Conservation (phyloP, 2,888 invertebrate species). For the Molanna angustata region DNA sequence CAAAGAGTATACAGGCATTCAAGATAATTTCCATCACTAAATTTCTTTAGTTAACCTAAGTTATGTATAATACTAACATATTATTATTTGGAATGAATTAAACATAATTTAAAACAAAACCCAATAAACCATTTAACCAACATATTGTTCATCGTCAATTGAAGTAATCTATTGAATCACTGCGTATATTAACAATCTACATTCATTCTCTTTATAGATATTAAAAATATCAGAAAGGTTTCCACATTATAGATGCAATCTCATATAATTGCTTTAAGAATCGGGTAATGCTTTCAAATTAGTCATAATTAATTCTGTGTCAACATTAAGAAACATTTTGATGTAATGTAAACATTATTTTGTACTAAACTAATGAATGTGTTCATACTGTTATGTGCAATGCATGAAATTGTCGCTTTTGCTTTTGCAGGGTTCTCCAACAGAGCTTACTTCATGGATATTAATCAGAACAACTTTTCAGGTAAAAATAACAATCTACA, state of each 20-base stretch:
- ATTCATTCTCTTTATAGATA: neutral
- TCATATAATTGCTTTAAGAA: neutral
- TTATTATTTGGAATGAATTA: too few species aligned
- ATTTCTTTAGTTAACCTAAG: too few species aligned
- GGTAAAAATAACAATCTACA: constrained; percentile 37
- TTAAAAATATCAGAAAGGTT: too few species aligned
- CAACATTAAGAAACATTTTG: neutral
- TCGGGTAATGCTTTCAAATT: neutral
- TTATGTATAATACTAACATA: too few species aligned
- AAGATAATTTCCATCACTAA: too few species aligned
- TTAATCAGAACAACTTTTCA: constrained; percentile 63
- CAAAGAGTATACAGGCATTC: too few species aligned
- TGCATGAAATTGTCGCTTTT: too few species aligned
- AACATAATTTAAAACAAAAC: too few species aligned
- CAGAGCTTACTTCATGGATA: constrained; percentile 74
- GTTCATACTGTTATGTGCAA: constrained; percentile 12
- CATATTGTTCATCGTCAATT: too few species aligned
- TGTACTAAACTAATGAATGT: constrained; percentile 28
- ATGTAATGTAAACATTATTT: too few species aligned
- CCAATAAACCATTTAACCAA: too few species aligned
- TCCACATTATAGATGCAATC: too few species aligned
- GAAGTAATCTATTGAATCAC: neutral
- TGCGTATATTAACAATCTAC: neutral
- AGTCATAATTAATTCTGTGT: neutral
- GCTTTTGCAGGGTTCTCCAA: constrained; percentile 71